Conservation (phyloP, 1,140 invertebrate species). For the Archegozetes longisetosus region DNA sequence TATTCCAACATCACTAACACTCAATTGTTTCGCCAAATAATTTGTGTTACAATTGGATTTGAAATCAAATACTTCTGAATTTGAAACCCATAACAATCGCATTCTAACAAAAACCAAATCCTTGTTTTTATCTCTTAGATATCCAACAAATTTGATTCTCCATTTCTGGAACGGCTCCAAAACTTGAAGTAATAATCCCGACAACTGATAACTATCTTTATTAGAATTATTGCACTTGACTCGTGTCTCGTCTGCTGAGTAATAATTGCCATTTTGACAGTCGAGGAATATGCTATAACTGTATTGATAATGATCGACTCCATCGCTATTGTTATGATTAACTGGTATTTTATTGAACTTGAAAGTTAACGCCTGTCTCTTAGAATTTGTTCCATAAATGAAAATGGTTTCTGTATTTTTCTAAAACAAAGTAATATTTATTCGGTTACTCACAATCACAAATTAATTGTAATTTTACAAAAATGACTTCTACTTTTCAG, state of each 20-base stretch:
- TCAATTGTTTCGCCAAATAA: neutral
- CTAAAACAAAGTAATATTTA: no score
- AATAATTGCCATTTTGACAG: neutral
- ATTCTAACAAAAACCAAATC: neutral
- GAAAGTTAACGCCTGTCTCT: neutral
- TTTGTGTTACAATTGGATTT: neutral
- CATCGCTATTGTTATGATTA: neutral
- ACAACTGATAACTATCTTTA: constrained; percentile 37
- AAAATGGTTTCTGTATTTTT: neutral
- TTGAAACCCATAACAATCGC: neutral
- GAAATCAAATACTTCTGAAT: neutral
- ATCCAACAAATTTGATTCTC: constrained; percentile 6
- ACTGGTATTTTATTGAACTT: neutral
- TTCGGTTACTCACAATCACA: no score
- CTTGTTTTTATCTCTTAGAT: neutral
- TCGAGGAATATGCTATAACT: neutral
- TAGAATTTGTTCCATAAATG: neutral
- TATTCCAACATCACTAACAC: neutral
- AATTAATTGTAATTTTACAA: no score
- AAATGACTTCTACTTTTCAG: no score
- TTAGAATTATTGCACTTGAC: neutral
- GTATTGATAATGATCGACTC: neutral
- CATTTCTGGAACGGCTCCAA: neutral
- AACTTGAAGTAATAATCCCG: neutral
- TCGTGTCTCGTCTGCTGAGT: neutral